Percentiles rank a stretch among this genome's conserved stretches.
These are phyloP conservation scores for Nephrocerus scutellatus DNA, from an alignment of 2,888 invertebrate species.

Conservation along the genomic window DNA sequence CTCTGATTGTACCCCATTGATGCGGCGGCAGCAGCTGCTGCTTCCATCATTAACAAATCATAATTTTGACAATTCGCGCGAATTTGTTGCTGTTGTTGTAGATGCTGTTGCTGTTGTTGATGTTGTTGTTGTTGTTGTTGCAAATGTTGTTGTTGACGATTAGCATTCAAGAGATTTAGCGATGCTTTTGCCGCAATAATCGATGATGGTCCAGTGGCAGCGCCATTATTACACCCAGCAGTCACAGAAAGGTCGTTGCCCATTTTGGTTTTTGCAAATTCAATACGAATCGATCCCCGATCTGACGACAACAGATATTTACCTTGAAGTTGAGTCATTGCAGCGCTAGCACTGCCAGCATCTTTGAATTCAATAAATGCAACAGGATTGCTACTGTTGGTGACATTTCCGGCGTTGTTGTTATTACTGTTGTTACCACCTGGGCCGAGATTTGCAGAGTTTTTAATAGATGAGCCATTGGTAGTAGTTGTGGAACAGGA, in stretches of 20 bases:
- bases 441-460: conserved; percentile 26
- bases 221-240: neutral
- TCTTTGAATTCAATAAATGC: conserved; percentile 98
- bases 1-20: too few relatives aligned
- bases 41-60: conserved; percentile 20
- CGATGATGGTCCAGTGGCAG: conserved; percentile 2
- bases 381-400: conserved; percentile 68
- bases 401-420: conserved; percentile 19
- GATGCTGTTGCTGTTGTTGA: conserved; percentile 1
- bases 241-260: conserved; percentile 54
- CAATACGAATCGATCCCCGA: conserved; percentile 95
- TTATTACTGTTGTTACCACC: conserved; percentile 21
- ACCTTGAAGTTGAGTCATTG: conserved; percentile 91
- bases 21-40: conserved; percentile 18
- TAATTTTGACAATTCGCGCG: conserved; percentile 20
- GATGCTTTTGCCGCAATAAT: neutral
- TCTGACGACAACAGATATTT: conserved; percentile 92
- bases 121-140: neutral
- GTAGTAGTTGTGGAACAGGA: conserved; percentile 36
- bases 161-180: conserved; percentile 13
- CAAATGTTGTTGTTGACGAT: conserved; percentile 16
- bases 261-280: conserved; percentile 99
- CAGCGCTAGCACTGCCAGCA: conserved; percentile 83
- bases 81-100: conserved; percentile 17
- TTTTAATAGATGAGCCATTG: conserved; percentile 24